These are phyloP conservation scores for Rhadina sibilatrix DNA, from an alignment of 2,113 vertebrate species.

Conservation along the genomic window DNA sequence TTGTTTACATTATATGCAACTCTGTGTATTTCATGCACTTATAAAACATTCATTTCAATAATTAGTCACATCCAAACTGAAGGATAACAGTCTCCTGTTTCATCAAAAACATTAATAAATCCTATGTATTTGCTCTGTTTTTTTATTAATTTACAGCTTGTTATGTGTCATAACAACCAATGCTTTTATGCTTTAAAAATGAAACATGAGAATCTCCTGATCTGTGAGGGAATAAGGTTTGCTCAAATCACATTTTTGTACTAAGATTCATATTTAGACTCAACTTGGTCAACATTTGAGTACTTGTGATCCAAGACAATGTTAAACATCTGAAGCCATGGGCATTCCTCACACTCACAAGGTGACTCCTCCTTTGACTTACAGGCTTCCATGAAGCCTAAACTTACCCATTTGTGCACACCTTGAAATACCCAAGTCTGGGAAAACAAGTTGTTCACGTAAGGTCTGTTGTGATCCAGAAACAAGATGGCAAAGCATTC, in stretches of 20 bases:
- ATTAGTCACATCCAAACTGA: background rate
- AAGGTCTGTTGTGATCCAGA: background rate
- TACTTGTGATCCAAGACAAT: background rate
- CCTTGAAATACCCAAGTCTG: background rate
- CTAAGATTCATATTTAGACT: background rate
- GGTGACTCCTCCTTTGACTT: background rate
- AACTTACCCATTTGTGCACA: background rate
- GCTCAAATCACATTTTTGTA: background rate
- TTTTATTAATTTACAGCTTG: background rate
- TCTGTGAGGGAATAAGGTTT: background rate
- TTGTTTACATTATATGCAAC: background rate
- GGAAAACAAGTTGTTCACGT: background rate
- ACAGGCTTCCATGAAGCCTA: background rate
- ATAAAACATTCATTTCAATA: background rate
- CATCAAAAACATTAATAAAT: background rate
- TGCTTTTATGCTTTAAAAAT: background rate
- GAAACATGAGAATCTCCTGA: background rate
- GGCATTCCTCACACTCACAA: background rate
- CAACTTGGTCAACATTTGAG: background rate
- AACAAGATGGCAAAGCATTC: background rate
- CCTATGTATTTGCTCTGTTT: background rate
- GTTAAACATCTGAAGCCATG: background rate
- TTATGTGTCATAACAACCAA: background rate
- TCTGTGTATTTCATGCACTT: background rate
- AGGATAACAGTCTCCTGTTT: background rate